Evolutionary conservation across 2,888 invertebrate species (phyloP), one percentile per base, ranked within the genome.

Genomic region (Fabriciana adippe): DNA sequence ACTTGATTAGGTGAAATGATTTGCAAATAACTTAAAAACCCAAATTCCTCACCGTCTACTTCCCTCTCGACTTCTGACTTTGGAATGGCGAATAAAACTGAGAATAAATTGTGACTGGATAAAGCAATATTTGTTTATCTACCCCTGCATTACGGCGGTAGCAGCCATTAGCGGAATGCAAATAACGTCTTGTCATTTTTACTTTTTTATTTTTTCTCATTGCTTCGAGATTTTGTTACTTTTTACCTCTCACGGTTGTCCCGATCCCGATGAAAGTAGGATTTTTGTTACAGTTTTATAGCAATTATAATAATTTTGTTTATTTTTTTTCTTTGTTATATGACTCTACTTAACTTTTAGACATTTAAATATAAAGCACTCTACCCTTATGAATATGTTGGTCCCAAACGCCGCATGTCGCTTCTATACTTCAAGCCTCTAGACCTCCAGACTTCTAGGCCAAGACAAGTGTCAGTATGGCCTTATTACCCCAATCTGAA

Each of bases 141-240:
- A 88, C 91, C 91, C 91, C 89, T 88, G 90, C 89, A 90, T 90
- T 90, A 90, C 88, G 88, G 80, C 83, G 83, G 85, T 84, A 78
- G 83, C 85, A 81, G 83, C 91, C 92, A 92, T 92, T 92, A 92
- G 91, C 87, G 88, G 81, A 89, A 91, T 91, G 91, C 92, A 92
- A 91, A 92, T 91, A 92, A 88, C 91, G 89, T 92, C 92, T 92
- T 91, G 92, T 90, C 89, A 90, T 90, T 91, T 92, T 90, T 87
- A 86, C 89, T 90, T 90, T 87, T 90, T 92, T 91, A 90, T 91
- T 90, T 90, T 87, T 84, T 81, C 83, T 85, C 83, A 80, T 85
- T 83, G 81, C 72, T 79, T 78, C 76, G 79, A 81, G 81, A 80
- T 82, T 78, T 77, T 74, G 83, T 83, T 78, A 82, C 82, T 83